A percentile compares a stretch with the other conserved stretches of the same genome.
phyloP scores from a whole-genome alignment of 2,113 vertebrate genomes.

The Labeo catla region DNA sequence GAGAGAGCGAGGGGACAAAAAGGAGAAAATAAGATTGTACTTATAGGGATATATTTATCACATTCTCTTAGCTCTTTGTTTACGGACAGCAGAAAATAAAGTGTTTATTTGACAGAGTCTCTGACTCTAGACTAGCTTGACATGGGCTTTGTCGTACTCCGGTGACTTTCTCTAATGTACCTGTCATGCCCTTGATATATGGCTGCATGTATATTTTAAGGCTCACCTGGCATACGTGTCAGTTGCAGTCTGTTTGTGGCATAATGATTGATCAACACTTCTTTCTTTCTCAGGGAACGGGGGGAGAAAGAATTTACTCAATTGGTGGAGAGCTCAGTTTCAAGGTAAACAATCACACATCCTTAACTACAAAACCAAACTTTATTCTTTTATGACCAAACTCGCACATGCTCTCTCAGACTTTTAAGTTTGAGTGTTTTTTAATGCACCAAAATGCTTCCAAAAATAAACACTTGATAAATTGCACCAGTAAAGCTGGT shows the following conservation, averaged over 20 bases:
- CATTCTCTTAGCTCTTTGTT: conserved; percentile 57
- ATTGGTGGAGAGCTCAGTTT: conserved; percentile 1
- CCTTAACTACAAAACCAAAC: not conserved
- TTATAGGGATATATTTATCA: conserved; percentile 55
- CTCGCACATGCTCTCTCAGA: not conserved
- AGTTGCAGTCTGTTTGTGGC: conserved; percentile 68
- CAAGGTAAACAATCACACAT: not conserved
- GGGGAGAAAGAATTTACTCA: conserved; percentile 31
- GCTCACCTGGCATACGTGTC: conserved; percentile 74
- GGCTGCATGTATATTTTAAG: conserved; percentile 76
- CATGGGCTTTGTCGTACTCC: conserved; percentile 53
- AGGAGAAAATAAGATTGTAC: not conserved
- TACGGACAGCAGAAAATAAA: conserved; percentile 63
- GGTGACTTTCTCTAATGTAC: conserved; percentile 68
- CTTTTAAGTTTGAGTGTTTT: not conserved
- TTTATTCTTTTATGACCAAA: not conserved
- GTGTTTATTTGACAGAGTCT: conserved; percentile 60
- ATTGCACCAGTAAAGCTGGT: not conserved
- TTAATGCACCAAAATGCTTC: not conserved
- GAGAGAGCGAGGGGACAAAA: not conserved
- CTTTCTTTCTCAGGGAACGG: conserved; percentile 51
- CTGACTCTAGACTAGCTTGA: conserved; percentile 58
- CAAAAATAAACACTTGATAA: not conserved
- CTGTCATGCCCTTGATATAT: conserved; percentile 75
- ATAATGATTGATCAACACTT: conserved; percentile 72